phyloP scores from a whole-genome alignment of 2,797 vertebrate genomes.

The Tangara arthus region DNA sequence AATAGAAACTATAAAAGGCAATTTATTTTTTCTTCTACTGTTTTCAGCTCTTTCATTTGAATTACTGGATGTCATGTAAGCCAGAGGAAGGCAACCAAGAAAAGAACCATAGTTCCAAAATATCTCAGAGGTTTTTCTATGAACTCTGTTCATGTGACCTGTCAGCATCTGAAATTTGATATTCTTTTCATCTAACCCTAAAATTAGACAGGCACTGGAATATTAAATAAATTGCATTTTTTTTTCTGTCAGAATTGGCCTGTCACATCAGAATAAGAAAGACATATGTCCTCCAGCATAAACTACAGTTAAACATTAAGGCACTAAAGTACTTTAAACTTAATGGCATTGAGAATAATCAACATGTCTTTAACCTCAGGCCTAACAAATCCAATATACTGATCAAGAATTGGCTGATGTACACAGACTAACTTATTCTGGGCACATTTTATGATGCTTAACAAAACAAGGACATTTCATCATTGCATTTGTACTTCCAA shows the following conservation, averaged over 20 bases:
- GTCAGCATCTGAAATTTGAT: not conserved
- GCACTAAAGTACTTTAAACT: not conserved
- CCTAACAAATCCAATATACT: not conserved
- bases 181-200: not conserved
- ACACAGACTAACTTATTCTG: not conserved
- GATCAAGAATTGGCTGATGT: not conserved
- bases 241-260: not conserved
- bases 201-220: not conserved
- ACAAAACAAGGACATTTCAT: not conserved
- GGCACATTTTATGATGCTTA: not conserved
- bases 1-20: conserved; percentile 6
- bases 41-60: not conserved
- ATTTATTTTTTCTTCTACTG: not conserved
- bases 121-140: not conserved
- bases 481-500: not conserved
- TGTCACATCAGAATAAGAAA: not conserved
- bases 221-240: not conserved
- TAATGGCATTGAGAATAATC: not conserved
- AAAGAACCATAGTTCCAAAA: not conserved
- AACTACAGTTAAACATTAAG: not conserved
- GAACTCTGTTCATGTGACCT: not conserved
- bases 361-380: not conserved
- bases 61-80: not conserved
- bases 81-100: not conserved
- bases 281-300: not conserved